A percentile compares a stretch with the other conserved stretches of the same genome.
phyloP scores from a whole-genome alignment of 2,797 vertebrate genomes.

The Coranthus polyacanthus region DNA sequence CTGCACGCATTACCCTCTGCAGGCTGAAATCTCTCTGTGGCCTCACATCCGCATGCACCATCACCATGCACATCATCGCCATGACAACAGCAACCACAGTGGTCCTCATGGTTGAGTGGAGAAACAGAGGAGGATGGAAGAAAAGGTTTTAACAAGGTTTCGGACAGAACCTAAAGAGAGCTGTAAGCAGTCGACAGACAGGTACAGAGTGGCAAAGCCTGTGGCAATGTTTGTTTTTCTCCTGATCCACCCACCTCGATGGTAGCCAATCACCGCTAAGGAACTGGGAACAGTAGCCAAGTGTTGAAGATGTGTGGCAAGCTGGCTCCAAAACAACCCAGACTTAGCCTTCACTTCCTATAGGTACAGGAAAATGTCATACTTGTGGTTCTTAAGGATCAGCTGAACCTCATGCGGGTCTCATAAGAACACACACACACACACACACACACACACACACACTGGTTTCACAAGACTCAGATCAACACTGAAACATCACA shows the following conservation, averaged over 20 bases:
- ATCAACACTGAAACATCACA: background rate
- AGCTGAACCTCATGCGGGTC: conserved; percentile 43
- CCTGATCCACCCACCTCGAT: conserved; percentile 71
- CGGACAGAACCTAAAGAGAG: conserved; percentile 35
- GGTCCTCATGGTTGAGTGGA: conserved; percentile 74
- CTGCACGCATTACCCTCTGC: conserved; percentile 75
- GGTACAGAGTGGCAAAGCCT: conserved; percentile 62
- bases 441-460: background rate
- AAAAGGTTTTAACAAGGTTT: conserved; percentile 15
- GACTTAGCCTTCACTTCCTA: conserved; percentile 10
- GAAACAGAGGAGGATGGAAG: conserved; percentile 12
- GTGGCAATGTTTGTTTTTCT: conserved; percentile 69
- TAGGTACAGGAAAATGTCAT: conserved; percentile 2
- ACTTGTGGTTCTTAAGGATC: conserved; percentile 42
- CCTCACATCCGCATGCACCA: conserved; percentile 70
- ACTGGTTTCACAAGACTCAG: conserved; percentile 34
- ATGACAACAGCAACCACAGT: conserved; percentile 63
- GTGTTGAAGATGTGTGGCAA: conserved; percentile 54
- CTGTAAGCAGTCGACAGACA: conserved; percentile 29
- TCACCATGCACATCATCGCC: conserved; percentile 65
- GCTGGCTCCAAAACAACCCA: conserved; percentile 51
- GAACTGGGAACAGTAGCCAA: conserved; percentile 61
- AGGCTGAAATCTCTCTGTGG: conserved; percentile 84
- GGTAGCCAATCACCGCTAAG: conserved; percentile 69
- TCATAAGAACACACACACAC: conserved; percentile 13